phyloP scores from a whole-genome alignment of 2,797 vertebrate species.

The Hoplostethus mediterraneus region DNA sequence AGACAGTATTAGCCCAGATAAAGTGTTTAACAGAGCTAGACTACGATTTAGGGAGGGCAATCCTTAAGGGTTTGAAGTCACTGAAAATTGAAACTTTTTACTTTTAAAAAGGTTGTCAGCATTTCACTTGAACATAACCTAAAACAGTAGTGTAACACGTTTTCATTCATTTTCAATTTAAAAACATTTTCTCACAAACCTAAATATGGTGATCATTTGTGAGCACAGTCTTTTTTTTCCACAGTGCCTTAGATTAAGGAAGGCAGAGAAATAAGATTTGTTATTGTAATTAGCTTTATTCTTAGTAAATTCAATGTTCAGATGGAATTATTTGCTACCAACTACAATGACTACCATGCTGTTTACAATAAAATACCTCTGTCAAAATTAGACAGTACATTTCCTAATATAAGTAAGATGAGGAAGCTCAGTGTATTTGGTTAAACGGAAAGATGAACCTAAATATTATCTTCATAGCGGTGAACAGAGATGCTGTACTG shows the following conservation, averaged over 20 bases:
- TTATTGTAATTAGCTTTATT: no score
- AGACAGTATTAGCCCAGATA: slow-evolving; percentile 71
- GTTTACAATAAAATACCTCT: not conserved
- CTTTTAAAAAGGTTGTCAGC: slow-evolving; percentile 47
- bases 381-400: not conserved
- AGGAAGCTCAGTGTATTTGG: no score
- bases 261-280: no score
- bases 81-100: slow-evolving; percentile 48
- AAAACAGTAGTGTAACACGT: slow-evolving; percentile 7
- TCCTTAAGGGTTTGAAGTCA: slow-evolving; percentile 55
- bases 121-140: slow-evolving; percentile 27
- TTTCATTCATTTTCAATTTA: not conserved
- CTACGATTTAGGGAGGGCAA: slow-evolving; percentile 58
- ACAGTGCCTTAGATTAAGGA: no score
- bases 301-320: no score
- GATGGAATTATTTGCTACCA: not conserved
- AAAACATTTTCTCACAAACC: not conserved
- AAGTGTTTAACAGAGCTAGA: slow-evolving; percentile 69
- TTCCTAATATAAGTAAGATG: no score
- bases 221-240: no score
- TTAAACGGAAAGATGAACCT: no score
- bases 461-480: no score
- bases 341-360: not conserved
- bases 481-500: no score
- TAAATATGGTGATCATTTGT: no score